phyloP scores from a whole-genome alignment of 2,113 vertebrate species.

The Prunella fulvescens region DNA sequence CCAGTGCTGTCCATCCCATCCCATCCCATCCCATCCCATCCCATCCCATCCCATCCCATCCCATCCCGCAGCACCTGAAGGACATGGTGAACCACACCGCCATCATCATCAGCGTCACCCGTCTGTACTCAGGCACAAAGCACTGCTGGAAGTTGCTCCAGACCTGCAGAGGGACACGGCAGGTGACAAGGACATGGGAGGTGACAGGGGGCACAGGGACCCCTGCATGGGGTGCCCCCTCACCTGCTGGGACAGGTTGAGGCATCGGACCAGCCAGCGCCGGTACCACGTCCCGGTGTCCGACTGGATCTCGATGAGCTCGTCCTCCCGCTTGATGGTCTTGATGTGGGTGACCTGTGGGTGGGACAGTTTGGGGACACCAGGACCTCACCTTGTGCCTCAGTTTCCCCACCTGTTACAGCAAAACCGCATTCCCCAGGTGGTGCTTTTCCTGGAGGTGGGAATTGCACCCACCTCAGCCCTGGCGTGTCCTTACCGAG shows the following conservation, averaged over 20 bases:
- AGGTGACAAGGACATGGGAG: not conserved
- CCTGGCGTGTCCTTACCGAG: conserved; percentile 76
- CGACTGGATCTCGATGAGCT: conserved; percentile 87
- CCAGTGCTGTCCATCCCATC: not conserved
- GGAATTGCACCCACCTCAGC: not conserved
- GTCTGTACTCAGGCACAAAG: conserved; percentile 87
- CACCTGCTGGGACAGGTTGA: conserved; percentile 89
- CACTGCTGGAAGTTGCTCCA: conserved; percentile 88
- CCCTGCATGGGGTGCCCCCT: not conserved
- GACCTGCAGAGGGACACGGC: conserved; percentile 48
- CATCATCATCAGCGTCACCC: conserved; percentile 96
- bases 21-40: no score
- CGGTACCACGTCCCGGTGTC: conserved; percentile 87
- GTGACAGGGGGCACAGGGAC: rapidly evolving
- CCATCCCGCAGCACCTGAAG: conserved; percentile 80
- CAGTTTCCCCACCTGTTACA: not conserved
- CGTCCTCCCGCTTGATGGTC: conserved; percentile 91
- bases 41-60: not conserved
- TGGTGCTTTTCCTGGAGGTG: rapidly evolving
- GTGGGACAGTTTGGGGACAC: not conserved
- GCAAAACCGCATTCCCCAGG: rapidly evolving
- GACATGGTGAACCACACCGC: conserved; percentile 98
- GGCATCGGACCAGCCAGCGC: conserved; percentile 87
- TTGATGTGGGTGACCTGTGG: conserved; percentile 94
- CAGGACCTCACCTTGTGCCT: rapidly evolving